Evolutionary conservation across 2,113 vertebrate species (phyloP), one percentile per base, ranked within the genome.

Genomic region (Stegostoma tigrinum): DNA sequence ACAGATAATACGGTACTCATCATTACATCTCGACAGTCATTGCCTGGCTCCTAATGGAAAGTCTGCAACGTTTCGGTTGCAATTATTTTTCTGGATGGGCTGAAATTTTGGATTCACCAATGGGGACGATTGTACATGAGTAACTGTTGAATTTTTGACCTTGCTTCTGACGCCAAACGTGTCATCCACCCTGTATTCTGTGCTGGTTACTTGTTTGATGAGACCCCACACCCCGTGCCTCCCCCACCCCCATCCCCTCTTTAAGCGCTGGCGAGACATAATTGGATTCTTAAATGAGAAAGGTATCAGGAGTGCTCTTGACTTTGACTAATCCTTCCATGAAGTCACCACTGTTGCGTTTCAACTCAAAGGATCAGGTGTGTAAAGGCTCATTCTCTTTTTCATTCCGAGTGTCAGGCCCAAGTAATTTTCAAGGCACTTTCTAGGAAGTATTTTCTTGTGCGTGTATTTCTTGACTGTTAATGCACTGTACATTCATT

Each of bases 1-100:
- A 93, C 34, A 93, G 38, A 93, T 93, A 93, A 93, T 38, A 67
- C 12, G n/a, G n/a, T 68, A 94, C 91, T 45, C n/a, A 38, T 45
- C 66, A 24, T 5, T 24, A 45, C 21, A 21, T 42, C n/a, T 30
- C 48, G 67, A 72, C 66, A 95, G 72, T 95, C 66, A 95, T 70
- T 70, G 14, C 48, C 42, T 48, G 70, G 48, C 93, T 5, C 61
- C 30, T 34, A 67, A 66, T 6, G 17, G 89, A 66, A 67, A 66
- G 34, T 5, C 7, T 6, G 19, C 4, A 61, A 93, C 61, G 89
- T 7, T 2, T 67, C 66, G 61, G 64, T 3, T 83, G 80, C 38
- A 83, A 83, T 38, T 42, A n/a, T 45, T 45, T 83, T n/a, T 66
- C 61, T 0, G n/a, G 19, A 67, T 2, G 17, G 17, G 89, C 34